These are phyloP conservation scores for Galago senegalensis DNA, from an alignment of 2,797 vertebrate genomes.

Conservation along the genomic window DNA sequence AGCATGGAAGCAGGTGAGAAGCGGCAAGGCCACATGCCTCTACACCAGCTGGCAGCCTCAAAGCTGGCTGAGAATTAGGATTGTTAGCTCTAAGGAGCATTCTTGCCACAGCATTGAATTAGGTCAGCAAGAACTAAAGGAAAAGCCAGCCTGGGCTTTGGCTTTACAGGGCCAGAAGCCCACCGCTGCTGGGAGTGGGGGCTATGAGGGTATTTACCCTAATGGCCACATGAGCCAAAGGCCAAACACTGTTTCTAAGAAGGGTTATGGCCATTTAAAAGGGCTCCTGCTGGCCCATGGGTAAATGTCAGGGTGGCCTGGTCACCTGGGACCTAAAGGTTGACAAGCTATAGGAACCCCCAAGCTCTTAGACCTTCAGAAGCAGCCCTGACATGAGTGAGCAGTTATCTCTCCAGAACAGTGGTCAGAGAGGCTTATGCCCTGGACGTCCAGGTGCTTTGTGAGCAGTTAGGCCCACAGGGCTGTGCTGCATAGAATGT, in stretches of 20 bases:
- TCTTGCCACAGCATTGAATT: neutral
- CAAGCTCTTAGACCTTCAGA: neutral
- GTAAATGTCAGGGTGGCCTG: neutral
- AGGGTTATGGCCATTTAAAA: neutral
- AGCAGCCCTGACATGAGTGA: neutral
- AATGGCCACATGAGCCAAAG: neutral
- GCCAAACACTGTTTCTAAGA: neutral
- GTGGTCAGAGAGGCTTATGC: neutral
- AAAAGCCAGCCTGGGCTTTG: neutral
- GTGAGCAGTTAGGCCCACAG: neutral
- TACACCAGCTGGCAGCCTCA: neutral
- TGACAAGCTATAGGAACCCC: neutral
- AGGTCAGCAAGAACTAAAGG: neutral
- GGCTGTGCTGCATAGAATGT: neutral
- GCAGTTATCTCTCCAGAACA: neutral
- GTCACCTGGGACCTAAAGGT: neutral
- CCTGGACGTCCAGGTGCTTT: neutral
- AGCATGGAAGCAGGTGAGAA: neutral
- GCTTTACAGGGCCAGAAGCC: neutral
- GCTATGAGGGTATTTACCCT: neutral
- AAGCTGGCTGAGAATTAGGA: too few relatives aligned
- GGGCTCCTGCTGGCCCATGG: neutral
- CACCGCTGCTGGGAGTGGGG: neutral
- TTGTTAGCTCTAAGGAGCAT: neutral
- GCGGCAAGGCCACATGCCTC: neutral